Base-by-base conservation (phyloP, 1,140 invertebrate species). In the Sminthurides bifidus region DNA sequence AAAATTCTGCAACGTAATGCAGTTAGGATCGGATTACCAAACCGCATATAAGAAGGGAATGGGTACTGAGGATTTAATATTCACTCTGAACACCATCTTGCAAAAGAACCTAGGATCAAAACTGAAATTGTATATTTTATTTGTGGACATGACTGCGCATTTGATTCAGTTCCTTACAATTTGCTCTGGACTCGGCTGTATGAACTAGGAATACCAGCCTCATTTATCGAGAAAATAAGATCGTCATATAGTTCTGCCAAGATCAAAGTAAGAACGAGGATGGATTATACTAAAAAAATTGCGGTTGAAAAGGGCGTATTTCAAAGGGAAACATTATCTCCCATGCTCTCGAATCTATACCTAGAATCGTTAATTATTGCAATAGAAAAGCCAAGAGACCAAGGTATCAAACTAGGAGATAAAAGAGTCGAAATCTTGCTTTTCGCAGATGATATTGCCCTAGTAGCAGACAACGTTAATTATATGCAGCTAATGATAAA, bases 111-210 rank as follows among this genome's bases (percentile, higher is more conserved):
- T 48, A 2, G 19, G 23, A 35, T 38, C 10, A 6, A 43, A 48
- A 48, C 31, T 41, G 35, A 54, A 59, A 35, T 19, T 58, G 2
- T 59, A 54, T 40, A 23, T 30, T n/a, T 21, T 54, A 1, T 61
- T 61, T 48, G 40, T 61, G 2, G 60, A 61, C 27, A 21, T 58
- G 19, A 38, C 21, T 2, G 17, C 24, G 60, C 60, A 14, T 61
- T 58, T 51, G 60, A 61, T 27, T 35, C 43, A 1, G 37, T 61
- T 14, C 14, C 54, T 3, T 52, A 58, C 21, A 8, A 40, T 2
- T 15, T 12, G 19, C 37, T 61, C 1, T 61, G 45, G 38, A n/a
- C 15, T 2, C 52, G 52, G 31, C 31, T 58, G 6, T 23, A 21
- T 24, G 6, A 10, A 4, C 23, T 45, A 1, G 50, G 50, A 12